Evolutionary conservation across 1,140 invertebrate genomes (phyloP).

Genomic region (Drosophila micromelanica): DNA sequence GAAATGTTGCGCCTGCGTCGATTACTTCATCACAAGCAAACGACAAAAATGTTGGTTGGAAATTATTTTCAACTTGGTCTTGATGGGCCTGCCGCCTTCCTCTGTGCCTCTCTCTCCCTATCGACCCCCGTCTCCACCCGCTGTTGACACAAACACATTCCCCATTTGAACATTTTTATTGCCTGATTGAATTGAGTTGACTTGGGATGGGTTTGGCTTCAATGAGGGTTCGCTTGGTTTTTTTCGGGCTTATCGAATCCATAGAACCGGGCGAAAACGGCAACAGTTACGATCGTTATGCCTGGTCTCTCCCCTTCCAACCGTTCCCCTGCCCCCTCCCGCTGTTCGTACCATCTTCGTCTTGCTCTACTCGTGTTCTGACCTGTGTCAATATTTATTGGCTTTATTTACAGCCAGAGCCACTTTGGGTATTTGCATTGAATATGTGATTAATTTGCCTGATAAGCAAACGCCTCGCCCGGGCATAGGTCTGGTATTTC

Average conservation of each 20-base stretch:
- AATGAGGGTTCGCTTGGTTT: slow-evolving; percentile 51
- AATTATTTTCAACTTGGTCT: slow-evolving; percentile 60
- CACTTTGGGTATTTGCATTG: slow-evolving; percentile 62
- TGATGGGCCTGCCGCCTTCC: slow-evolving; percentile 14
- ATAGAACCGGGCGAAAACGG: slow-evolving; percentile 41
- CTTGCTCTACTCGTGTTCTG: slow-evolving; percentile 29
- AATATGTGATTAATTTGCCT: slow-evolving; percentile 60
- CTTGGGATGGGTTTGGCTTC: slow-evolving; percentile 59
- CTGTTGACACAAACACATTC: slow-evolving; percentile 41
- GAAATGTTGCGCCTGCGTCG: slow-evolving; percentile 45
- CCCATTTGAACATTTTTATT: slow-evolving; percentile 62
- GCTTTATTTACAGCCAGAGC: slow-evolving; percentile 64
- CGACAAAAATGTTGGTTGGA: slow-evolving; percentile 52
- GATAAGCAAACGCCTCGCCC: slow-evolving; percentile 34
- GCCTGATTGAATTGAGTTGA: slow-evolving; percentile 69
- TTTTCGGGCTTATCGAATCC: slow-evolving; percentile 58
- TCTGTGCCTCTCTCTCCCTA: background rate
- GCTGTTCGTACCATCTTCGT: slow-evolving; percentile 3
- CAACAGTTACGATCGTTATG: slow-evolving; percentile 57
- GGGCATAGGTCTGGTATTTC: slow-evolving; percentile 29
- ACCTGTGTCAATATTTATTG: slow-evolving; percentile 77
- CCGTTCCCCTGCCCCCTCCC: background rate
- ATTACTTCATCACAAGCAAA: slow-evolving; percentile 31
- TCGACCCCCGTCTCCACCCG: too few relatives aligned
- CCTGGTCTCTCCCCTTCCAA: slow-evolving; percentile 3